Base-by-base conservation (phyloP, 2,797 vertebrate genomes). In the Lepilemur ruficaudatus region DNA sequence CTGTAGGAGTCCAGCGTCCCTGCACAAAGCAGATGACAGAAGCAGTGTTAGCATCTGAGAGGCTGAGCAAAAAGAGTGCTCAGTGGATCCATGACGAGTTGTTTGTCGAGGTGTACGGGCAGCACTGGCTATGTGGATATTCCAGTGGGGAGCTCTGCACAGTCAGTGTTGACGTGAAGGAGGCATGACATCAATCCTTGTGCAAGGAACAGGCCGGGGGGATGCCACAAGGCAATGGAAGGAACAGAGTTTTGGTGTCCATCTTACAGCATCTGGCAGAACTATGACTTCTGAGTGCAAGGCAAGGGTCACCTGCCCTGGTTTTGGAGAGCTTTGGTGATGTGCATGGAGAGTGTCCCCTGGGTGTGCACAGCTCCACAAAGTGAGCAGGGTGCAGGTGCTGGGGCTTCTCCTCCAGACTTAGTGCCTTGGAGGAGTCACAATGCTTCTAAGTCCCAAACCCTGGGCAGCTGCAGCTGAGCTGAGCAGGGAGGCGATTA, bases 401-500 rank as follows among this genome's bases (percentile, higher is more conserved):
- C 13, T 14, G 23, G 67, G 55, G 48, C 59, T 70, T 8, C 1
- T 6, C 4, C 17, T 52, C 20, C n/a, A 15, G 46, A 23, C 5
- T 1, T 7, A 2, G 7, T 1, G 2, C 81, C 50, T 59, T 41
- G 1, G 2, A 9, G 55, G 32, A 73, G 18, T 20, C 10, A 0
- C 1, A 35, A 5, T 30, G 2, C 17, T 4, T 30, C 2, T 3
- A 14, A 1, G 23, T 35, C 75, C n/a, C 22, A 14, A 11, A 28
- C 1, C 9, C 5, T 2, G 7, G 10, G 52, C 0, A 1, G 25
- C 0, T 28, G 1, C 20, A 2, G 6, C 5, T 22, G 20, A 12
- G 20, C 30, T 22, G 28, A 5, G 14, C 13, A 0, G 4, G 2
- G 15, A 1, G 9, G 14, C 3, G 5, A 7, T 18, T 2, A 2